Base-by-base conservation (phyloP, 2,888 invertebrate species). In the Meliscaeva auricollis region DNA sequence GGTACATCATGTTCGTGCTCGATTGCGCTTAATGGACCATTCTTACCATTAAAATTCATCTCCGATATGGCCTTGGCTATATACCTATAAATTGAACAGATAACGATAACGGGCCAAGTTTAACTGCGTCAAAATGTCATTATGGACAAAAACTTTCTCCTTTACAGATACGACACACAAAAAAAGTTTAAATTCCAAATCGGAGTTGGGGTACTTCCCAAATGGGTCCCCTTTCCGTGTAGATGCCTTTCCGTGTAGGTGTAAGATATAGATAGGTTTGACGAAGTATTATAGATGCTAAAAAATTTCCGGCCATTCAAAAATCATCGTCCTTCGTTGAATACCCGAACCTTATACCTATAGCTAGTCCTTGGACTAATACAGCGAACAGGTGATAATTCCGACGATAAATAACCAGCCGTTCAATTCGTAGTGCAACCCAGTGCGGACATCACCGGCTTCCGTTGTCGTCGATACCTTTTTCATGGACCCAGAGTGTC, bases 311-410 rank as follows among this genome's bases (percentile, higher is more conserved):
- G 81, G 81, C 81, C 81, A 52, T 85, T 77, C 64, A 69, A 76
- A 81, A 76, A 52, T 79, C 81, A 52, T 79, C 81, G 72, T 76
- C 80, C 68, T 30, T 54, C 54, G 50, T 38, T 17, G 56, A n/a
- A 56, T 38, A 58, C 35, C 58, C 38, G 11, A 35, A n/a, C n/a
- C n/a, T n/a, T n/a, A n/a, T n/a, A 20, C 20, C 13, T 46, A 3
- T 6, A 32, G 46, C 46, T 46, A 69, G 68, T 84, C 69, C 52
- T 58, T 66, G 50, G 66, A 66, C 75, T 80, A 68, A 75, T 80
- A 84, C 74, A 80, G 58, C 52, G 84, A 87, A 87, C 87, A 87
- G 87, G 87, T 87, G 87, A 87, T 87, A 87, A 87, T 87, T 74
- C 78, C 58, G 32, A 66, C 87, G 82, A 87, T 87, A 87, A 87